Evolutionary conservation across 2,888 invertebrate species (phyloP).

Genomic region (Mamestra brassicae): DNA sequence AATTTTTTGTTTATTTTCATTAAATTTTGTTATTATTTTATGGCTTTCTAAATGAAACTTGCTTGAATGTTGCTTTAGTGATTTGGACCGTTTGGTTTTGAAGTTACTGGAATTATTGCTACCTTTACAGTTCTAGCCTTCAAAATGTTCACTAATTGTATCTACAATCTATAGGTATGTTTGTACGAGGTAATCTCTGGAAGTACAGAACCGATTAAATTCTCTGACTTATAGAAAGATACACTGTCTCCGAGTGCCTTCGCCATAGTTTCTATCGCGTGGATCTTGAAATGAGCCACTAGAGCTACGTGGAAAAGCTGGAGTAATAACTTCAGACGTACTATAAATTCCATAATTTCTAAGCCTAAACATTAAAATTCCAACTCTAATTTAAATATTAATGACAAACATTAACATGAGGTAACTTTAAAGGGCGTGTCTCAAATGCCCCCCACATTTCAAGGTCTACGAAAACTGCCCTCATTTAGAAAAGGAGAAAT

Average conservation of each 20-base stretch:
- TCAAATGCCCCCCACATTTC: background rate
- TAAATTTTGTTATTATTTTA: conserved; percentile 48
- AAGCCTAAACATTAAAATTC: conserved; percentile 8
- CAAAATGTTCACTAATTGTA: too few species aligned
- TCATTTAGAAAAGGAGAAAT: conserved; percentile 45
- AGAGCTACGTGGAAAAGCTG: too few species aligned
- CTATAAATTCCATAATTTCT: background rate
- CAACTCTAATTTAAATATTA: conserved; percentile 21
- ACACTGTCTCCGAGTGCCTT: too few species aligned
- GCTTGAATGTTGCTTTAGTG: conserved; percentile 4
- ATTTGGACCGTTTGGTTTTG: background rate
- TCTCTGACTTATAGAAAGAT: too few species aligned
- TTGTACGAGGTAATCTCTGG: too few species aligned
- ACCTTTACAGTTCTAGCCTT: background rate
- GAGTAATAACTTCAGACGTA: background rate
- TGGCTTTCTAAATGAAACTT: conserved; percentile 40
- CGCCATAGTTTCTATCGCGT: too few species aligned
- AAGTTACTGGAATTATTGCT: background rate
- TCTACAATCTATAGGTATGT: too few species aligned
- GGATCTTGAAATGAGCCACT: too few species aligned
- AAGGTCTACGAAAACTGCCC: conserved; percentile 39
- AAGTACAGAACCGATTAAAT: too few species aligned
- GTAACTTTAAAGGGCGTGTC: background rate
- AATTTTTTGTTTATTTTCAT: conserved; percentile 55
- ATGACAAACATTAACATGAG: conserved; percentile 1